These are phyloP conservation scores for Quadroppia sp. DNA, from an alignment of 2,888 invertebrate species.

Conservation along the genomic window DNA sequence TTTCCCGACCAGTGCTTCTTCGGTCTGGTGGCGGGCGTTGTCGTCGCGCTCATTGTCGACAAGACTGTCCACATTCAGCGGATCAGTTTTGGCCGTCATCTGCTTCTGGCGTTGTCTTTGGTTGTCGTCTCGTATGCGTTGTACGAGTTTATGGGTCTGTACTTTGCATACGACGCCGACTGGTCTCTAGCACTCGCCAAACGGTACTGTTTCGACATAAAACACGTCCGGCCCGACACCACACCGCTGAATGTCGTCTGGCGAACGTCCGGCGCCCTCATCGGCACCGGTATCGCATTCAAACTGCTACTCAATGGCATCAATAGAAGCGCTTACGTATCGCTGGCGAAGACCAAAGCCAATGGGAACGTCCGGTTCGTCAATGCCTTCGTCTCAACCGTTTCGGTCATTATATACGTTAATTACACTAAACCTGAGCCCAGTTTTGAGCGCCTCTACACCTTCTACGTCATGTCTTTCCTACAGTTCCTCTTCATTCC, in stretches of 20 bases:
- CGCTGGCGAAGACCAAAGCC: neutral
- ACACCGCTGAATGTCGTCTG: neutral
- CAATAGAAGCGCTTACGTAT: neutral
- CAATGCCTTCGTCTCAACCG: neutral
- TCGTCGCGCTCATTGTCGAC: neutral
- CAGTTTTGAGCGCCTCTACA: neutral
- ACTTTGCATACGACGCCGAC: neutral
- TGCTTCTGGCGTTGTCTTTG: neutral
- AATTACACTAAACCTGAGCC: constrained; percentile 13
- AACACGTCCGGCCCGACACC: neutral
- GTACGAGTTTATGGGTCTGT: neutral
- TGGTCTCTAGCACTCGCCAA: constrained; percentile 1
- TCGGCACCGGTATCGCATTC: neutral
- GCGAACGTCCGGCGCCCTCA: neutral
- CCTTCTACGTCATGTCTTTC: neutral
- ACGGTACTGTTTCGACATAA: neutral
- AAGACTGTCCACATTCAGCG: neutral
- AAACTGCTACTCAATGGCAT: neutral
- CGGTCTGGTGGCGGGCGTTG: neutral
- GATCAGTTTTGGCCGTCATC: neutral
- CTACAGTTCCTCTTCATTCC: neutral
- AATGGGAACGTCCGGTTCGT: neutral
- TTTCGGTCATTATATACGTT: neutral
- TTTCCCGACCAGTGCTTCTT: constrained; percentile 23
- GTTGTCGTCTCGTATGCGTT: neutral